These are phyloP conservation scores for Phalera bucephala DNA, from an alignment of 2,888 invertebrate species.

Conservation along the genomic window DNA sequence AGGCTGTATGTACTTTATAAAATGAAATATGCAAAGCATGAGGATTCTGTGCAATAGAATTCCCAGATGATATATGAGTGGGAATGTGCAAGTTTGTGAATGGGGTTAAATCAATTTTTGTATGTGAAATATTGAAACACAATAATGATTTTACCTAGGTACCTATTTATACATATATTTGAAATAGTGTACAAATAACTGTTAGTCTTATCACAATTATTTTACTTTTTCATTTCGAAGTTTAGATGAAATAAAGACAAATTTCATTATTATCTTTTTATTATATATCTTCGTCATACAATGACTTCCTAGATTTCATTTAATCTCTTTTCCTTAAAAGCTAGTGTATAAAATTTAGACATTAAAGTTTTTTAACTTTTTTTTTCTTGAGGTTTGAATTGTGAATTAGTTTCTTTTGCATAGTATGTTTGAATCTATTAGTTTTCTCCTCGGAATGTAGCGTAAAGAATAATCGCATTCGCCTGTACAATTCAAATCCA, in stretches of 20 bases:
- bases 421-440: conserved; percentile 76
- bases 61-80: conserved; percentile 15
- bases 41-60: conserved; percentile 38
- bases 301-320: conserved; percentile 44
- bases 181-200: conserved; percentile 43
- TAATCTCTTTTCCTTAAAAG: conserved; percentile 44
- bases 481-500: conserved; percentile 84
- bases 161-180: conserved; percentile 21
- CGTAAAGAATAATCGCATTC: conserved; percentile 89
- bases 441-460: conserved; percentile 89
- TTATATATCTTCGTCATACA: conserved; percentile 61
- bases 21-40: conserved; percentile 28
- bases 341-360: conserved; percentile 13
- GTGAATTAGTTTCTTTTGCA: conserved; percentile 58
- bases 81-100: conserved; percentile 14
- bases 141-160: conserved; percentile 12
- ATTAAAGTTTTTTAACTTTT: conserved; percentile 48
- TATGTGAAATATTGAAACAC: conserved; percentile 19
- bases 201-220: conserved; percentile 38
- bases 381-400: conserved; percentile 43
- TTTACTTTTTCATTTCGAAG: conserved; percentile 34
- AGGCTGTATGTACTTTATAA: conserved; percentile 16
- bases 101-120: conserved; percentile 17
- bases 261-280: conserved; percentile 31
- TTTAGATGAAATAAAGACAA: conserved; percentile 55